Evolutionary conservation across 2,797 vertebrate genomes (phyloP).

Genomic region (Anisognathus igniventris): DNA sequence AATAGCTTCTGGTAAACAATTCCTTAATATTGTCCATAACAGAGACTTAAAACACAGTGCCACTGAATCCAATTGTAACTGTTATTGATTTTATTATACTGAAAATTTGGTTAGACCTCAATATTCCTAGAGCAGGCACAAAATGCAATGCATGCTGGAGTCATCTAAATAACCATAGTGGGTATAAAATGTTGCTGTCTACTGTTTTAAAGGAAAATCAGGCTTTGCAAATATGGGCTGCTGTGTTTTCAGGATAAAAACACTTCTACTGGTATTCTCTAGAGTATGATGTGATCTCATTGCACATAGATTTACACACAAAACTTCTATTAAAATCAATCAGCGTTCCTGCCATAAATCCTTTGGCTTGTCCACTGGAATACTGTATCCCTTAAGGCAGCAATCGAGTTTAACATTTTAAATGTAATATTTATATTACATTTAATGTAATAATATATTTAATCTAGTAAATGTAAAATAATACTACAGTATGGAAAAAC

Average conservation of each 20-base stretch:
- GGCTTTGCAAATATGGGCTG: background rate
- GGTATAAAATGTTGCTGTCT: background rate
- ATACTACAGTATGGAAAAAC: background rate
- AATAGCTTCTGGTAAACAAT: background rate
- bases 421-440: background rate
- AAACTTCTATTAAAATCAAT: constrained; percentile 8
- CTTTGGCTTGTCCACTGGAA: background rate
- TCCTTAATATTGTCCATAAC: background rate
- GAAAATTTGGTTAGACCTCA: background rate
- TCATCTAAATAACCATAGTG: background rate
- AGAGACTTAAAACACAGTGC: background rate
- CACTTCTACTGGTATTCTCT: background rate
- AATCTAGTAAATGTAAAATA: background rate
- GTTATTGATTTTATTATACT: background rate
- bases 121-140: background rate
- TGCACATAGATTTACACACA: background rate
- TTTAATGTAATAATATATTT: background rate
- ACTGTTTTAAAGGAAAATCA: background rate
- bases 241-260: constrained; percentile 1
- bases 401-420: constrained; percentile 4
- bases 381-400: constrained; percentile 13
- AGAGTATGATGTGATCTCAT: background rate
- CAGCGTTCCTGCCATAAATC: background rate
- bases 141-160: background rate
- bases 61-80: background rate